Base-by-base conservation (phyloP, 1,140 invertebrate species). In the Mya arenaria region DNA sequence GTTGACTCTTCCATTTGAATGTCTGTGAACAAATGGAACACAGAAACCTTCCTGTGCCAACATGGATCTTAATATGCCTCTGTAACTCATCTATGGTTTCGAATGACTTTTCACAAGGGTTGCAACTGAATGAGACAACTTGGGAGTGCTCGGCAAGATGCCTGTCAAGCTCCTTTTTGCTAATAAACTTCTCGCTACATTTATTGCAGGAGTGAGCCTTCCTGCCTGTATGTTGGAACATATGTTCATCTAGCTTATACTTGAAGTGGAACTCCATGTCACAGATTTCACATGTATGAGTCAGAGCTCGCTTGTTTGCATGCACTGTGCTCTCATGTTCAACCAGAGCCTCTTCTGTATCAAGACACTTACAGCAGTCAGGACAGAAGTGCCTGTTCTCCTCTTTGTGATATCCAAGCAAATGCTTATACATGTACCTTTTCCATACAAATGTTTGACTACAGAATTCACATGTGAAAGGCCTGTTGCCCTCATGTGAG, bases 201-300 rank as follows among this genome's bases (percentile, higher is more conserved):
- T 80, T 69, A 28, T 80, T 23, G 39, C 77, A 80, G 52, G 52
- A 52, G 48, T 80, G 77, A 32, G 77, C 77, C 44, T 80, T 80
- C 55, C 58, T 39, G 0, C 77, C 77, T 13, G 77, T 80, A 71
- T 80, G 77, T 19, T 68, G 25, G 23, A 23, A 80, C 77, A 80
- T 80, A 58, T 80, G 77, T 55, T 80, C 77, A 48, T 80, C 77
- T 28, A 80, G 48, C 30, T 71, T 69, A n/a, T 80, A 80, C 55
- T 80, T 80, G 36, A 80, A 80, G 48, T 80, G 63, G 34, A 80
- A 80, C 66, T 80, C 77, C 37, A n/a, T 23, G 8, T 58, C 5
- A 48, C 77, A 80, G 10, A 80, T 30, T 17, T 62, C 44, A 71
- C 77, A 80, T 1, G 44, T 60, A 68, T 80, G 77, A 32, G 77